Evolutionary conservation across 2,797 vertebrate species (phyloP), one percentile per base, ranked within the genome.

Genomic region (Diglossa cyanea): DNA sequence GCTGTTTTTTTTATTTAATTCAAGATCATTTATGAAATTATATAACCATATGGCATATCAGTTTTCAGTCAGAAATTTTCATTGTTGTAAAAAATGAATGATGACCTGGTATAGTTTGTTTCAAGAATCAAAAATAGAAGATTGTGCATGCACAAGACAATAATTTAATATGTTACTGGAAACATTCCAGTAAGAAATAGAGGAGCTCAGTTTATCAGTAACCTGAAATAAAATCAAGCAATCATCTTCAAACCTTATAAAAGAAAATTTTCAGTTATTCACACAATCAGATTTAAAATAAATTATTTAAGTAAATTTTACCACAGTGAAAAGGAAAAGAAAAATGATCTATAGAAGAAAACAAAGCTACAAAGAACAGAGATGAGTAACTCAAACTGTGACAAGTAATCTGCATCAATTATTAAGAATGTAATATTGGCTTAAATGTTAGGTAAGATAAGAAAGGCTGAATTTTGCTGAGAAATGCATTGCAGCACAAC

Each of bases 171-270:
- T 55, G 55, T 61, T 81, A 60, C 12, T 74, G 33, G n/a, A 91
- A 80, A 83, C 0, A 0, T 35, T 88, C 80, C 53, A 94, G 6
- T 19, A 82, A 82, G 39, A 74, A 85, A 86, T 26, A 21, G 51
- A 94, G 33, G 37, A 93, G 30, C 14, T 82, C 19, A 57, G 23
- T 73, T 51, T 88, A 26, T 45, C 4, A 3, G n/a, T 62, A 85
- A 71, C 26, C 10, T 78, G 68, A 91, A 77, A 77, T 10, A 24
- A 95, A 92, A 94, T n/a, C 31, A 94, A 96, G 24, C 14, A 68
- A 91, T 76, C 11, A 63, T 54, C 30, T 40, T 68, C 26, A 87
- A 95, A 83, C n/a, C 25, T 79, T 70, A 53, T 60, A 21, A 35
- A 74, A 66, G 74, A 87, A 91, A 90, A 82, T 54, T 13, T 61